Base-by-base conservation (phyloP, 2,888 invertebrate genomes). In the Ophioninae sp. region DNA sequence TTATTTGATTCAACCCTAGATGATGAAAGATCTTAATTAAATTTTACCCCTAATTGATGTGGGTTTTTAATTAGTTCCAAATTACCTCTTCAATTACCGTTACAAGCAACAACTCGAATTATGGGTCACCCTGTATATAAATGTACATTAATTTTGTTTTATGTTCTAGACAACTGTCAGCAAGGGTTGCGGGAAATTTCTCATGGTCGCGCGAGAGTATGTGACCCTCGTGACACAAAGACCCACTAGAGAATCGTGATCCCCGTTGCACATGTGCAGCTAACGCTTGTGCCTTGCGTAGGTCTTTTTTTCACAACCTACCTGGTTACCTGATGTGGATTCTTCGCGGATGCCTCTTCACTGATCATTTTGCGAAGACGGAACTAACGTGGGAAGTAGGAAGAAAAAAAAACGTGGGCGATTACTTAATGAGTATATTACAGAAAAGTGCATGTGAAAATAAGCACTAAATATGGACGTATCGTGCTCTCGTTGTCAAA, bases 151-250 rank as follows among this genome's bases (percentile, higher is more conserved):
- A 59, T 56, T 58, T 23, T 41, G 37, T 56, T 56, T 22, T 51
- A 7, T 58, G 61, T 67, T 13, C 59, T 6, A 65, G 79, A 85
- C 73, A 64, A 75, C 41, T 41, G 79, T 20, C 73, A 13, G 68
- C 72, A 69, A 76, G 79, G 81, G 81, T 77, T 75, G 72, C 74
- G 65, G 51, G 68, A 72, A 64, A 63, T 77, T 81, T 81, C 76
- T 84, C 85, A 75, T 84, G 81, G 85, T 76, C 83, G 72, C 82
- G 74, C 73, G 80, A 78, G 84, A 90, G 87, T 89, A 90, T 90
- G 88, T 90, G 92, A 93, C 92, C 92, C 91, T 89, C 88, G 87
- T 93, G 93, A 92, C 93, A 92, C 92, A 92, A 90, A 92, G 93
- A 93, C 93, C 92, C 93, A 92, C 91, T 92, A 89, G 86, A 76